Conservation (phyloP, 35 echinoderm and acorn worm species). For the Heliocidaris tuberculata region DNA sequence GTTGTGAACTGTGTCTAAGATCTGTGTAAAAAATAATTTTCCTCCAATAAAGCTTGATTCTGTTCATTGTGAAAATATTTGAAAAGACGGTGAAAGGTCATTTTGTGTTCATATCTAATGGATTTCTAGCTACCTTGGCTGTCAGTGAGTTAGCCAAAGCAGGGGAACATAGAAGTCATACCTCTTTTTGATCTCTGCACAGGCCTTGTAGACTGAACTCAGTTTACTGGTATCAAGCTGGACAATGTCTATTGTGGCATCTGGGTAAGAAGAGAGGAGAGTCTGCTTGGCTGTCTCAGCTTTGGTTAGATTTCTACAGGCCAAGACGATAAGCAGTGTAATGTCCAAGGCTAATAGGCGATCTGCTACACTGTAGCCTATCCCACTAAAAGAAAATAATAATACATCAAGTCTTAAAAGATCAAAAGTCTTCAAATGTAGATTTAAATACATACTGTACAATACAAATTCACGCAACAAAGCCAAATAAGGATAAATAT, state of each 20-base stretch:
- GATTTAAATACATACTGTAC: too few relatives aligned
- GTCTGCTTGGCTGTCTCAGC: conserved; percentile 70
- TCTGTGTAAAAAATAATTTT: too few relatives aligned
- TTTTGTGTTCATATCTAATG: too few relatives aligned
- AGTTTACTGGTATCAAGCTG: conserved; percentile 85
- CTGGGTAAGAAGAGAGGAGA: conserved; percentile 44
- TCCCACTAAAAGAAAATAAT: conserved; percentile 55
- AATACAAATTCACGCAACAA: too few relatives aligned
- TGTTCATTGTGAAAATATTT: too few relatives aligned
- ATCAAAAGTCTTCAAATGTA: too few relatives aligned
- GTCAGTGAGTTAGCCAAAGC: too few relatives aligned
- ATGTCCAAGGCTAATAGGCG: conserved; percentile 74
- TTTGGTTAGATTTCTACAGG: conserved; percentile 78
- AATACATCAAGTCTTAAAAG: neutral
- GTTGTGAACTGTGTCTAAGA: too few relatives aligned
- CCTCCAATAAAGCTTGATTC: too few relatives aligned
- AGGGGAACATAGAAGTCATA: neutral
- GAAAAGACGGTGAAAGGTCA: too few relatives aligned
- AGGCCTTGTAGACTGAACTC: conserved; percentile 74
- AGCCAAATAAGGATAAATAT: too few relatives aligned
- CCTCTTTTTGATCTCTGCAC: conserved; percentile 81
- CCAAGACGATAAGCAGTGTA: conserved; percentile 74
- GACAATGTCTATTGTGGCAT: conserved; percentile 65
- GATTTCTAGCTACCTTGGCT: neutral
- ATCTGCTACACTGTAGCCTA: conserved; percentile 83